phyloP scores from a whole-genome alignment of 2,113 vertebrate genomes.

The Nesoenas mayeri region DNA sequence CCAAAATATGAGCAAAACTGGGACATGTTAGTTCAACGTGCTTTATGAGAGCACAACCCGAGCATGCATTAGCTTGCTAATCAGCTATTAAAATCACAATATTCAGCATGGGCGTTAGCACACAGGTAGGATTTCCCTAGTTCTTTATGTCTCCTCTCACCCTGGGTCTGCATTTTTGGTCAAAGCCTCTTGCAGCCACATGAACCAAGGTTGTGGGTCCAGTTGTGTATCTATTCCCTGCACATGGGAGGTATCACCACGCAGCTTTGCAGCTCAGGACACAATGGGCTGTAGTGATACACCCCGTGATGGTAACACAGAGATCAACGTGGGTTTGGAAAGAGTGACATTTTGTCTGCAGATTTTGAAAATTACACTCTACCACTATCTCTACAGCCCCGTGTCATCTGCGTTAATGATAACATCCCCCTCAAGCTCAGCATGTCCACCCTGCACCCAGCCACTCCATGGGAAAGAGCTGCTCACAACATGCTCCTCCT shows the following conservation, averaged over 20 bases:
- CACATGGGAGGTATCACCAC: rapidly evolving
- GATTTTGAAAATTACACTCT: not conserved
- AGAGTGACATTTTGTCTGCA: not conserved
- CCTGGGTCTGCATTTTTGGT: not conserved
- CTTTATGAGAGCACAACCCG: not conserved
- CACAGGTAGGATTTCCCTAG: rapidly evolving
- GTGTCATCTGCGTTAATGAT: rapidly evolving
- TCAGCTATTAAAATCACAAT: not conserved
- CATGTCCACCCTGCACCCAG: not conserved
- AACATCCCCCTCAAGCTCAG: too few relatives aligned
- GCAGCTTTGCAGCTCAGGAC: not conserved
- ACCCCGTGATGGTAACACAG: rapidly evolving
- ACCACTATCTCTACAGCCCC: not conserved
- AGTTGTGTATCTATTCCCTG: not conserved
- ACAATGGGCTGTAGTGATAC: rapidly evolving
- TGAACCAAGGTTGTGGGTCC: rapidly evolving
- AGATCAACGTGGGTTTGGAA: rapidly evolving
- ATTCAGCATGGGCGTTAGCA: not conserved
- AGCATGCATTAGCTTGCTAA: not conserved
- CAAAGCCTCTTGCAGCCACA: rapidly evolving
- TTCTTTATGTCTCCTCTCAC: not conserved
- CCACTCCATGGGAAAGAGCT: not conserved
- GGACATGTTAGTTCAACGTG: not conserved
- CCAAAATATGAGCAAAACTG: not conserved
- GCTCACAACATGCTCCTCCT: not conserved